phyloP scores from a whole-genome alignment of 2,888 invertebrate species.

The Epinotia brunnichana region DNA sequence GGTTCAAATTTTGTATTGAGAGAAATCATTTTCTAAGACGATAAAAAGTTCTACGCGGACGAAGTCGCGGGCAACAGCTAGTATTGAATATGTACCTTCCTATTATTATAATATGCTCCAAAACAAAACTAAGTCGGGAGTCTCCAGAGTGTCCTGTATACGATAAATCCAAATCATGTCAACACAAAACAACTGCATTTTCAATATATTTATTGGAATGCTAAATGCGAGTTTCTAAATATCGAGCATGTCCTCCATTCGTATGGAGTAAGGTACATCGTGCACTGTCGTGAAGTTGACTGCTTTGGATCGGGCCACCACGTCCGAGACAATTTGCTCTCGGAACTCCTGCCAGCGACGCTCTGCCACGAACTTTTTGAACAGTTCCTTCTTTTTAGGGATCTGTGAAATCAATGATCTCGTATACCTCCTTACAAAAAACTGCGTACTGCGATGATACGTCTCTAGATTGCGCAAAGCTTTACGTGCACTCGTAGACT shows the following conservation, averaged over 20 bases:
- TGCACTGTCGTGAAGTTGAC: constrained; percentile 84
- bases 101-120: too few relatives aligned
- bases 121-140: too few relatives aligned
- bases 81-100: too few relatives aligned
- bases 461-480: too few relatives aligned
- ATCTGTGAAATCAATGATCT: constrained; percentile 63
- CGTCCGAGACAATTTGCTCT: constrained; percentile 77
- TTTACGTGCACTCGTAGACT: too few relatives aligned
- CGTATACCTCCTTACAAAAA: background rate
- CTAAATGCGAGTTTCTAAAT: constrained; percentile 54
- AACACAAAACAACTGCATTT: background rate
- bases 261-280: constrained; percentile 86
- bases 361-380: constrained; percentile 79
- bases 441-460: background rate
- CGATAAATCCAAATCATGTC: background rate
- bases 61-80: too few relatives aligned
- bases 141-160: background rate
- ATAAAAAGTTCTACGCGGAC: too few relatives aligned
- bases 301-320: constrained; percentile 77
- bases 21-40: too few relatives aligned
- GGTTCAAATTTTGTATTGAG: too few relatives aligned
- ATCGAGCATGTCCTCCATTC: constrained; percentile 82
- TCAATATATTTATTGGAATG: background rate
- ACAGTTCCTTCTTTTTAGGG: constrained; percentile 83
- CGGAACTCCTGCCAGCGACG: constrained; percentile 84